Evolutionary conservation across 2,113 vertebrate species (phyloP).

Genomic region (Psilopsiagon aurifrons): DNA sequence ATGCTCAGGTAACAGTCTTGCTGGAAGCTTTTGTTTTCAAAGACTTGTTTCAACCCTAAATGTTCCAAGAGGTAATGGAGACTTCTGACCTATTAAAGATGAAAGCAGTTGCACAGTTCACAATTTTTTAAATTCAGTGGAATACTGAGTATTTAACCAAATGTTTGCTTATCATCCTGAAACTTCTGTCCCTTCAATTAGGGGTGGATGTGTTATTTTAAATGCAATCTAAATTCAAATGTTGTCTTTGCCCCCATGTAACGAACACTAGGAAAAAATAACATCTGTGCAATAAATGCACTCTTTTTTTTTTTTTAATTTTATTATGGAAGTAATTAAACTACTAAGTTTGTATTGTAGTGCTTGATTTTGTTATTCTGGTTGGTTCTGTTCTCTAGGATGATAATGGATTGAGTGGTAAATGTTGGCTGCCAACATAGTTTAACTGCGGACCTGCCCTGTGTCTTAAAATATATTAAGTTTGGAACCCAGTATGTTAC

Average conservation of each 20-base stretch:
- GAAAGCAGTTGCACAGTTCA: neutral
- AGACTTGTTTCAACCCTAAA: neutral
- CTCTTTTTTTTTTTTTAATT: neutral
- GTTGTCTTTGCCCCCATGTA: neutral
- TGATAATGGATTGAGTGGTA: neutral
- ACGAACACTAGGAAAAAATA: neutral
- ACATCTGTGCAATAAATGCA: neutral
- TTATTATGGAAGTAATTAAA: neutral
- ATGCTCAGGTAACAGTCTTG: conserved; percentile 54
- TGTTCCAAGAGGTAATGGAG: neutral
- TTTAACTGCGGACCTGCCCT: neutral
- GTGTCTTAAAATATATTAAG: neutral
- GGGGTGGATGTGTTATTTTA: neutral
- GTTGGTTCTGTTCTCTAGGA: neutral
- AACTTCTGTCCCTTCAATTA: neutral
- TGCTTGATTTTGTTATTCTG: neutral
- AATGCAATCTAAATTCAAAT: neutral
- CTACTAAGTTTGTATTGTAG: neutral
- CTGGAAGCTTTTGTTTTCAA: neutral
- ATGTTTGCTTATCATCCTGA: neutral
- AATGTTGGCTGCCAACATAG: neutral
- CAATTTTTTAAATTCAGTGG: neutral
- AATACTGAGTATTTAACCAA: neutral
- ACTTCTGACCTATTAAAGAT: neutral
- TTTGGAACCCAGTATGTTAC: neutral